These are phyloP conservation scores for Julus scandinavius DNA, from an alignment of 2,888 invertebrate genomes.

Conservation along the genomic window DNA sequence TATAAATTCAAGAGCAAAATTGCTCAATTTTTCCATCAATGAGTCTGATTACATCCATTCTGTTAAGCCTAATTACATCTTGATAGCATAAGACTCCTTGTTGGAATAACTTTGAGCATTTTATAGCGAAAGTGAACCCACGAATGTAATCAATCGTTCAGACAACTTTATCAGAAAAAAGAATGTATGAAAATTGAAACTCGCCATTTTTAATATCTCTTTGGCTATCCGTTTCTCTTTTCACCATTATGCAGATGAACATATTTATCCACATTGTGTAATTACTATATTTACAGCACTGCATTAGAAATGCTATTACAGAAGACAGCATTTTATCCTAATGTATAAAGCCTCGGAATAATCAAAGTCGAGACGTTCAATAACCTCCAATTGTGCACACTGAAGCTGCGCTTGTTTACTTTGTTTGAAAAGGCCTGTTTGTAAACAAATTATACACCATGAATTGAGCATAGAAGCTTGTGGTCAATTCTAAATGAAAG, in stretches of 20 bases:
- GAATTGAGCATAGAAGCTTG: neutral
- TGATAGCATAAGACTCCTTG: neutral
- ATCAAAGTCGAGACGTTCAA: conserved; percentile 34
- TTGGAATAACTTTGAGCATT: neutral
- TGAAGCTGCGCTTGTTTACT: neutral
- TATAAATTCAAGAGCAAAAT: conserved; percentile 40
- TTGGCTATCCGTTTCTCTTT: neutral
- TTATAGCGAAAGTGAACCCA: neutral
- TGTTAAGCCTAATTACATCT: neutral
- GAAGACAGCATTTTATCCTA: neutral
- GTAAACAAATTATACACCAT: neutral
- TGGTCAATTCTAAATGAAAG: neutral
- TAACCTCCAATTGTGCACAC: neutral
- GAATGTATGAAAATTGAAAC: neutral
- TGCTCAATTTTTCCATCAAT: conserved; percentile 43
- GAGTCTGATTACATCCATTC: conserved; percentile 40
- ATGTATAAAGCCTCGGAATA: neutral
- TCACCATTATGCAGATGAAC: neutral
- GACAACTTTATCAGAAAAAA: neutral
- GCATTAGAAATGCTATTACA: neutral
- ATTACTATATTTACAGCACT: neutral
- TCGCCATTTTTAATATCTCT: neutral
- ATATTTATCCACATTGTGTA: neutral
- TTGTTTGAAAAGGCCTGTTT: neutral
- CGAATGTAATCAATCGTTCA: conserved; percentile 33